Conservation (phyloP, 2,797 vertebrate genomes). For the Danio kyathit region DNA sequence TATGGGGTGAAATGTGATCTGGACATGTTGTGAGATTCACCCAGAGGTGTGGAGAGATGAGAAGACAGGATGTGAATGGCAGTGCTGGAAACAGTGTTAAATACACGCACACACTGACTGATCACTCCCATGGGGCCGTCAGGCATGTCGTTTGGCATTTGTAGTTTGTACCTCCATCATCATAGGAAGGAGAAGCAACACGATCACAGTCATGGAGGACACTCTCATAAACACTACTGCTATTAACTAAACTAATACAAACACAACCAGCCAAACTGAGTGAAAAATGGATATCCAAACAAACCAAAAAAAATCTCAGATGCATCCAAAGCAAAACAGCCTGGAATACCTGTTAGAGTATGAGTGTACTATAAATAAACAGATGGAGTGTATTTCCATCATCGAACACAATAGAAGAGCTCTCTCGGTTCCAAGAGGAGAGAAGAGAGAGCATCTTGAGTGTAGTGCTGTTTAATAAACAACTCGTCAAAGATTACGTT, state of each 20-base stretch:
- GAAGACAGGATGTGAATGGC: constrained; percentile 38
- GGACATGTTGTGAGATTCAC: constrained; percentile 30
- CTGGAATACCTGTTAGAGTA: constrained; percentile 30
- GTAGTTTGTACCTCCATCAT: constrained; percentile 51
- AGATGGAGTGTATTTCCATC: constrained; percentile 15
- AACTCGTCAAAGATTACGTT: constrained; percentile 1
- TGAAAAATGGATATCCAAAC: constrained; percentile 36
- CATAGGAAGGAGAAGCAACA: constrained; percentile 59
- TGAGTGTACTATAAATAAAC: constrained; percentile 21
- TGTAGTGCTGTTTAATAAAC: constrained; percentile 32
- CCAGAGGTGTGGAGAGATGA: constrained; percentile 14
- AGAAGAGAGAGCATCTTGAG: constrained; percentile 29
- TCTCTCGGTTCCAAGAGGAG: constrained; percentile 23
- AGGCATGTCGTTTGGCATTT: constrained; percentile 43
- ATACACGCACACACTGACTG: constrained; percentile 13
- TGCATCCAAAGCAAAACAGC: constrained; percentile 20
- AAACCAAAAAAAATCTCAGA: neutral
- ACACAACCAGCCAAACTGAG: constrained; percentile 37
- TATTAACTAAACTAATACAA: constrained; percentile 58
- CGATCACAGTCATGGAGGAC: constrained; percentile 41
- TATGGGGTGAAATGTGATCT: neutral
- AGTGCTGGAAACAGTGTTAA: constrained; percentile 11
- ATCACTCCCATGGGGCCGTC: constrained; percentile 54
- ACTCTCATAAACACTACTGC: constrained; percentile 56
- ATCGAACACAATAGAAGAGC: neutral